Percentiles rank a stretch among this genome's conserved stretches.
These are phyloP conservation scores for Rhingia rostrata DNA, from an alignment of 2,888 invertebrate genomes.

Conservation along the genomic window DNA sequence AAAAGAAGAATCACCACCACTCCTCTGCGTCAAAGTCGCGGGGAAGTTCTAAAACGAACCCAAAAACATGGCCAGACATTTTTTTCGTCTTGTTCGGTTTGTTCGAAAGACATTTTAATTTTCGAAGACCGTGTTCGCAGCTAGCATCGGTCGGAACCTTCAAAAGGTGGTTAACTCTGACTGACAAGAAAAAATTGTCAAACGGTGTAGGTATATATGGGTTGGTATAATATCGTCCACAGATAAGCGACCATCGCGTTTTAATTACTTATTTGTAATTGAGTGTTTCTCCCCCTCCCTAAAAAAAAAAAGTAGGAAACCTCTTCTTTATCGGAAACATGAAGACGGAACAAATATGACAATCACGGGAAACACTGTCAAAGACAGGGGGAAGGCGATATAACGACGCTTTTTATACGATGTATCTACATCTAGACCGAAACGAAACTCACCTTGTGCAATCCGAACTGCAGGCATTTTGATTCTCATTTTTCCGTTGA, in stretches of 20 bases:
- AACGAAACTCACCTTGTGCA: slow-evolving; percentile 92
- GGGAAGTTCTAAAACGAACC: slow-evolving; percentile 36
- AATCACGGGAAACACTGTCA: slow-evolving; percentile 21
- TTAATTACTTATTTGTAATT: slow-evolving; percentile 73
- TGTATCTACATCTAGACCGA: neutral
- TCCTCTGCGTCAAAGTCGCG: slow-evolving; percentile 34
- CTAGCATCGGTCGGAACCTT: slow-evolving; percentile 64
- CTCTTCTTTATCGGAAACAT: slow-evolving; percentile 54
- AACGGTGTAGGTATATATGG: slow-evolving; percentile 23
- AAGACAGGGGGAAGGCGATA: neutral
- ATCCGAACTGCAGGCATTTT: slow-evolving; percentile 98
- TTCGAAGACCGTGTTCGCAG: slow-evolving; percentile 36
- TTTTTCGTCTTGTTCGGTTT: neutral
- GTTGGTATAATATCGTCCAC: slow-evolving; percentile 30
- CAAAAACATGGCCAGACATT: slow-evolving; percentile 1
- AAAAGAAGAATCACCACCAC: slow-evolving; percentile 14
- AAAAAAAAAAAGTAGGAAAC: slow-evolving; percentile 18
- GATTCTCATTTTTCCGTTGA: slow-evolving; percentile 92
- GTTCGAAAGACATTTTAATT: slow-evolving; percentile 50
- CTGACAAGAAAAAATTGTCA: slow-evolving; percentile 36
- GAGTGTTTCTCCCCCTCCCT: slow-evolving; percentile 36
- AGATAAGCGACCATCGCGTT: slow-evolving; percentile 66
- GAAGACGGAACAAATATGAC: slow-evolving; percentile 49
- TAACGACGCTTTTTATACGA: neutral
- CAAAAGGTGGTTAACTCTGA: slow-evolving; percentile 33